Percentiles rank a stretch among this genome's conserved stretches.
Conservation (phyloP, 2,888 invertebrate genomes). For the Agrotis ipsilon region DNA sequence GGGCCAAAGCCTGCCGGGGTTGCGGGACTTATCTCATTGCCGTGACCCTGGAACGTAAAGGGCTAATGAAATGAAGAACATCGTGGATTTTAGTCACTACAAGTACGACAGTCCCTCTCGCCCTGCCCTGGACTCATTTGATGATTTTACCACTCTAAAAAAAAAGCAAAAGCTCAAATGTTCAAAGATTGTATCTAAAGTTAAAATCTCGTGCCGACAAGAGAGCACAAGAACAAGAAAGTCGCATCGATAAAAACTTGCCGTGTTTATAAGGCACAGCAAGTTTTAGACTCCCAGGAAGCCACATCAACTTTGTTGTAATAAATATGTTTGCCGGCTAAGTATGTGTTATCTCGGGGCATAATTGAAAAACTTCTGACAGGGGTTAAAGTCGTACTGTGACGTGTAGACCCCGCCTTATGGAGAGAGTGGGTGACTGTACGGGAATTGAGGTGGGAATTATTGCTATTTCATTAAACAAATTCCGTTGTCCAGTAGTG, state of each 20-base stretch:
- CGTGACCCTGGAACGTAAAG: no score
- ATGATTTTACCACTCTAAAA: no score
- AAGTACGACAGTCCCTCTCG: no score
- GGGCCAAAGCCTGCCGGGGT: no score
- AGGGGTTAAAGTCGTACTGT: constrained; percentile 78
- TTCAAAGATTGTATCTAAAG: constrained; percentile 18
- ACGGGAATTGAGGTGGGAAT: constrained; percentile 30
- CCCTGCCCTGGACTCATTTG: no score
- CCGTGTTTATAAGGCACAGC: constrained; percentile 22
- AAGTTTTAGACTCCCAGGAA: constrained; percentile 53
- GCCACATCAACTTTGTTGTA: constrained; percentile 72
- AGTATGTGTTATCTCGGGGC: constrained; percentile 79
- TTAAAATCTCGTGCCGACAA: not conserved
- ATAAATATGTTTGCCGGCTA: constrained; percentile 81
- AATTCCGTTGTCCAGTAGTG: not conserved
- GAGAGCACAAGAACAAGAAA: constrained; percentile 26
- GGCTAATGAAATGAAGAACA: no score
- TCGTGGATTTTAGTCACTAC: no score
- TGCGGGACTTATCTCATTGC: no score
- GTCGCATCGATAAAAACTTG: constrained; percentile 32
- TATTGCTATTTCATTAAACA: constrained; percentile 43
- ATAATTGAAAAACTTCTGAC: constrained; percentile 90
- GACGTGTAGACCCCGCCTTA: constrained; percentile 59
- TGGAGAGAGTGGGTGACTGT: constrained; percentile 24
- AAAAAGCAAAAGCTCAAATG: no score